Base-by-base conservation (phyloP, 64 coral and sea anemone species). In the Anthopleura sola region DNA sequence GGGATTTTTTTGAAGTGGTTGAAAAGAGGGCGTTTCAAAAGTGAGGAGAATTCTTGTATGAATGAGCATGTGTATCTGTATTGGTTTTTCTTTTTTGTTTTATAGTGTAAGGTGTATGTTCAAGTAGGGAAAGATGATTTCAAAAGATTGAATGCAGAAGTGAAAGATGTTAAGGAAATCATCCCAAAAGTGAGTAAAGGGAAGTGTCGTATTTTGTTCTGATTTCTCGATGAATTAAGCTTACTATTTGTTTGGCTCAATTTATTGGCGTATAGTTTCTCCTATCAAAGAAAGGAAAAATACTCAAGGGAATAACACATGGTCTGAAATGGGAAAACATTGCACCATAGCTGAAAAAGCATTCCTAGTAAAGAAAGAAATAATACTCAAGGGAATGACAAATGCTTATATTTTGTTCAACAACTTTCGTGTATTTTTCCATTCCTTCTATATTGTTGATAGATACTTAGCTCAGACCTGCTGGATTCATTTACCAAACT, bases 131-230 rank as follows among this genome's bases (percentile, higher is more conserved):
- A 85, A 78, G 68, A 84, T 78, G 92, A 94, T 60, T 84, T 94
- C 29, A 88, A 90, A 33, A 51, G 81, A 86, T 56, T 94, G 14
- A 80, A 86, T 12, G 84, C 92, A 64, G 92, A 94, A 36, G 80
- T 94, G 6, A 75, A 86, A 85, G 87, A 94, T 81, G 15, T 94
- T 17, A 94, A 94, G 36, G 92, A 87, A 60, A 87, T 94, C 71
- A 23, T 94, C 11, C 92, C 92, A 40, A 94, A 94, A 69, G 92
- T 94, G 55, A 8, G 24, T 62, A 7, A 26, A 23, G 4, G 55
- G 24, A 15, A 7, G n/a, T 11, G 5, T n/a, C n/a, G 21, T 0
- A 15, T 62, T 62, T 12, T 6, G 8, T 15, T n/a, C 58, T 62
- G 24, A n/a, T 26, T 62, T 14, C 1, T 62, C 21, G 24, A 62